Evolutionary conservation across 2,113 vertebrate genomes (phyloP), one percentile per base, ranked within the genome.

Genomic region (Pterocles burchelli): DNA sequence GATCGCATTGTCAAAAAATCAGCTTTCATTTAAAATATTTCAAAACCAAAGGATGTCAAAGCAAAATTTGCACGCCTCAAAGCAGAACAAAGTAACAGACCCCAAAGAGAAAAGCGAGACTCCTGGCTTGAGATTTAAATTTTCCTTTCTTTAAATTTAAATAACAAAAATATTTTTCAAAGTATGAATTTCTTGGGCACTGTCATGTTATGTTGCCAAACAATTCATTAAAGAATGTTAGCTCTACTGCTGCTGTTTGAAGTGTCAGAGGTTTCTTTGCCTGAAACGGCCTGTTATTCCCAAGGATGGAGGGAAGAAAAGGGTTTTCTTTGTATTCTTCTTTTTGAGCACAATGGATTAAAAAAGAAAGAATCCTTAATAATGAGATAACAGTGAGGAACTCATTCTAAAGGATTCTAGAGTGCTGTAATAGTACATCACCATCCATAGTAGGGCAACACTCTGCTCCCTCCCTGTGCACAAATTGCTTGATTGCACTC

Each of bases 81-180:
- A 91, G 58, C 26, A 93, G 71, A 94, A 79, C 63, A 77, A 94
- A 90, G 55, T 49, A 88, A 73, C 10, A 55, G 33, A 19, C 24
- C 29, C 54, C 55, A 66, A 66, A 88, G 67, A 77, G 48, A 71
- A 91, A 71, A 84, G 17, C 51, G 46, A 89, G 67, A 62, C 16
- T 93, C 21, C 46, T 73, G 48, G 38, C 21, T 88, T 91, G 38
- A 77, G 55, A 83, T 88, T 88, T 46, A 90, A 70, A 48, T 77
- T 43, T 54, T 88, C 20, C 29, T 13, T 65, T 74, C 74, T 89
- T 76, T 67, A 83, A 80, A 95, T 93, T 86, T 84, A 86, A 96
- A 77, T 73, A 88, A 62, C 58, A 96, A 94, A 94, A 91, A 28
- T 61, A 72, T 65, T 89, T 95, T 93, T 85, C 33, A 77, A 81